A percentile compares a stretch with the other conserved stretches of the same genome.
These are phyloP conservation scores for Spilosoma lubricipeda DNA, from an alignment of 2,888 invertebrate genomes.

Conservation along the genomic window DNA sequence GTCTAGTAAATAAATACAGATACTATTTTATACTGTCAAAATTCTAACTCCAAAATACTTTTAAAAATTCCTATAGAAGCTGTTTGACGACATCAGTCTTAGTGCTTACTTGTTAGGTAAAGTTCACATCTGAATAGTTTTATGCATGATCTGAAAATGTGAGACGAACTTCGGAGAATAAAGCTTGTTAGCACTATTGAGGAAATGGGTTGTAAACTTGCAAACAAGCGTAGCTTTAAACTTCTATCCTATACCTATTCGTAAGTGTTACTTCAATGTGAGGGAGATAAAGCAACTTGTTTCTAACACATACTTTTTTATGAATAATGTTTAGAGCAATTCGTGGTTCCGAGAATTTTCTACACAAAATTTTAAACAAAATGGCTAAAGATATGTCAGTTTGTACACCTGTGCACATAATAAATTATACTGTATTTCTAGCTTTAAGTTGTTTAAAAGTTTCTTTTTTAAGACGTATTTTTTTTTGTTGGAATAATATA, in stretches of 20 bases:
- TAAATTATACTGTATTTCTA: neutral
- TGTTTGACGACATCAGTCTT: neutral
- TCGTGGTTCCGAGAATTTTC: neutral
- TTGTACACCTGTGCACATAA: neutral
- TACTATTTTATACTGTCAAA: neutral
- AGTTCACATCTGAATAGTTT: slow-evolving; percentile 16
- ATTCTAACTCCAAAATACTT: neutral
- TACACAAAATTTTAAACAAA: neutral
- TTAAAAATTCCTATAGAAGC: neutral
- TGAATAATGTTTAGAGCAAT: neutral
- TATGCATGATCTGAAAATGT: slow-evolving; percentile 14
- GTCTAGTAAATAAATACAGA: neutral
- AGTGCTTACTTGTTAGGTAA: slow-evolving; percentile 9
- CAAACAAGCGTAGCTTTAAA: slow-evolving; percentile 5
- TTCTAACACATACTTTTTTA: neutral
- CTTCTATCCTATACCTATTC: neutral
- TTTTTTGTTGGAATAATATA: neutral
- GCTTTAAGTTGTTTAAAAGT: neutral
- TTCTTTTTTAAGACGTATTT: neutral
- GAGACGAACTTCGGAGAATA: slow-evolving; percentile 16
- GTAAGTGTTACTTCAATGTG: neutral
- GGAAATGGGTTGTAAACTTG: slow-evolving; percentile 21
- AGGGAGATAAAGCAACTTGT: neutral
- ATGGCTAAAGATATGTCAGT: neutral
- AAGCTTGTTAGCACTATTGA: slow-evolving; percentile 14